Base-by-base conservation (phyloP, 2,888 invertebrate genomes). In the Strigamia maritima region DNA sequence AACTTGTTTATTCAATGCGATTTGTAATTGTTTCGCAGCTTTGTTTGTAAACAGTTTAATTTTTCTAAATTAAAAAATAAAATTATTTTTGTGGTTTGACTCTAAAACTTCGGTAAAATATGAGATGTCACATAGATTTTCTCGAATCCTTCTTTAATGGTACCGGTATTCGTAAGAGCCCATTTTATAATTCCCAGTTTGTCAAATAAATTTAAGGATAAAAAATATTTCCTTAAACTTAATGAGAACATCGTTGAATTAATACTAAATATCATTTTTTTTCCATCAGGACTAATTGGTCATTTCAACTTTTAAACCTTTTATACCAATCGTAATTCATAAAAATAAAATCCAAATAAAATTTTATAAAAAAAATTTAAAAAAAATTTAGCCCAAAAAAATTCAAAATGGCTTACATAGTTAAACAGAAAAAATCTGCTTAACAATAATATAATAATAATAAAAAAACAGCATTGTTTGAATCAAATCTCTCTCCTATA, bases 191-290 rank as follows among this genome's bases (percentile, higher is more conserved):
- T 35, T 35, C 35, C 6, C 35, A 35, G 35, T 35, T 35, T 35
- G 35, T 54, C 54, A 54, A 54, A 54, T 54, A 54, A 54, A 54
- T 54, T 54, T n/a, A 19, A 1, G 19, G 19, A 19, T 19, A 19
- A 54, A 54, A 54, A 54, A 54, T n/a, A 54, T n/a, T 19, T 19
- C 8, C 19, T 19, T n/a, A n/a, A 19, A 54, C n/a, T 54, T 54
- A 54, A 54, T 54, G 54, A 19, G 54, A 54, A 3, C 54, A 19
- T 54, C 54, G 54, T 54, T 54, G 19, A 19, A 54, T 54, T n/a
- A 54, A 54, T 54, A 54, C 54, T 54, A 54, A 54, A 54, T 54
- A 54, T 54, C 54, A n/a, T 19, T 54, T 19, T 44, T 49, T 54
- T 54, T 54, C 16, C 54, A 54, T 22, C 54, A 54, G 6, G 8